A percentile compares a stretch with the other conserved stretches of the same genome.
Evolutionary conservation across 2,797 vertebrate genomes (phyloP).

Genomic region (Neosalanx taihuensis): DNA sequence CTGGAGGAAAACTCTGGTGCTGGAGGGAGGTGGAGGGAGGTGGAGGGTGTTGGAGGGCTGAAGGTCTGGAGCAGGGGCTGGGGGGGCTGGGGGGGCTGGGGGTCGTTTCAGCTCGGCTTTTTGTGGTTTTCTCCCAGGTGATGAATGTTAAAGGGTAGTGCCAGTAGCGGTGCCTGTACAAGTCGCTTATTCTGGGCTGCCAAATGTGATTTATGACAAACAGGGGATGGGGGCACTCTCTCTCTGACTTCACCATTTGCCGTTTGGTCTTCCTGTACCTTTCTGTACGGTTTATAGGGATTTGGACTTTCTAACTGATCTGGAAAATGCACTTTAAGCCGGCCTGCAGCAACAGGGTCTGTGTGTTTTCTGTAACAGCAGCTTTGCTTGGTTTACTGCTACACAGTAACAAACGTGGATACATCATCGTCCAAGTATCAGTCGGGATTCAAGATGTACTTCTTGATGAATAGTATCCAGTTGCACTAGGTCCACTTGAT

Average conservation of each 20-base stretch:
- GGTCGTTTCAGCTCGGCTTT: constrained; percentile 44
- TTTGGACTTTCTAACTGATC: constrained; percentile 33
- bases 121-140: constrained; percentile 67
- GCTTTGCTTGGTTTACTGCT: no score
- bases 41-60: constrained; percentile 42
- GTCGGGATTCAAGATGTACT: not conserved
- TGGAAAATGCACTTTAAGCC: no score
- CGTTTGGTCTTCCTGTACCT: constrained; percentile 64
- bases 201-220: constrained; percentile 78
- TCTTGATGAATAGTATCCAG: not conserved
- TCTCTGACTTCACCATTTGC: constrained; percentile 73
- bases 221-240: constrained; percentile 56
- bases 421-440: no score
- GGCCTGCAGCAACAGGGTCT: no score
- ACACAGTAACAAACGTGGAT: no score
- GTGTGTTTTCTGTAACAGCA: no score
- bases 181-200: constrained; percentile 77
- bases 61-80: constrained; percentile 45
- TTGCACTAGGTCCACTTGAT: no score
- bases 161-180: constrained; percentile 73
- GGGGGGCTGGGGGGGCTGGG: constrained; percentile 24
- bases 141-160: constrained; percentile 75
- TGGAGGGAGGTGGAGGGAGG: no score
- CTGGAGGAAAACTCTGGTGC: not conserved
- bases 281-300: constrained; percentile 64